phyloP scores from a whole-genome alignment of 2,797 vertebrate genomes.

The Cygnus olor region DNA sequence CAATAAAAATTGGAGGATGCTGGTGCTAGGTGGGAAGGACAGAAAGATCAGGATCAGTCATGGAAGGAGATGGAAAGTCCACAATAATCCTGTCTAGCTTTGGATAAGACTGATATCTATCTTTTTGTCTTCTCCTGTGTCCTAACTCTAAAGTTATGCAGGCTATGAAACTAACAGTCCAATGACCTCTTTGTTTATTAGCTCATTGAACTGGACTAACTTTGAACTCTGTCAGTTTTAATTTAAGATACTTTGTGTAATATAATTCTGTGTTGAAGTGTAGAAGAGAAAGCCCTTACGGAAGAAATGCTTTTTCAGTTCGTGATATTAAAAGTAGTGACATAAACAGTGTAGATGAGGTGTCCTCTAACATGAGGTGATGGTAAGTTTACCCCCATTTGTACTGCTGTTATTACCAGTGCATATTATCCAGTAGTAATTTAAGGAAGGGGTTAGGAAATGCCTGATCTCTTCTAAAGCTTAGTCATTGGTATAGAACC shows the following conservation, averaged over 20 bases:
- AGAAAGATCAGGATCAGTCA: not conserved
- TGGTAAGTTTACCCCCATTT: not conserved
- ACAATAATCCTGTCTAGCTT: slow-evolving; percentile 5
- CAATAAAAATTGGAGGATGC: not conserved
- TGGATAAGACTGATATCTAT: not conserved
- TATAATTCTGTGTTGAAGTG: not conserved
- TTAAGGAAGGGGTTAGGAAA: not conserved
- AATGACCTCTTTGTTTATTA: slow-evolving; percentile 20
- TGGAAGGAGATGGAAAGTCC: not conserved
- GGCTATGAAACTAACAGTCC: not conserved
- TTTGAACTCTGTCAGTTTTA: slow-evolving; percentile 23
- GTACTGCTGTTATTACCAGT: not conserved
- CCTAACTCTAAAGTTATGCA: slow-evolving; percentile 4
- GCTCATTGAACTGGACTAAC: not conserved
- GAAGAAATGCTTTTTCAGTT: not conserved
- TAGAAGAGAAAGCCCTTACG: not conserved
- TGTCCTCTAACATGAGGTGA: not conserved
- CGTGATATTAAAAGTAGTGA: not conserved
- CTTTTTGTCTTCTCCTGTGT: not conserved
- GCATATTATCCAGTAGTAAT: not conserved
- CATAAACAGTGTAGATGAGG: not conserved
- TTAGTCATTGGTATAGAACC: not conserved
- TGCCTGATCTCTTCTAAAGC: not conserved
- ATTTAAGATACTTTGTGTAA: not conserved
- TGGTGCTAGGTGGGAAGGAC: not conserved